Base-by-base conservation (phyloP, 2,113 vertebrate genomes). In the Irena cyanogastra region DNA sequence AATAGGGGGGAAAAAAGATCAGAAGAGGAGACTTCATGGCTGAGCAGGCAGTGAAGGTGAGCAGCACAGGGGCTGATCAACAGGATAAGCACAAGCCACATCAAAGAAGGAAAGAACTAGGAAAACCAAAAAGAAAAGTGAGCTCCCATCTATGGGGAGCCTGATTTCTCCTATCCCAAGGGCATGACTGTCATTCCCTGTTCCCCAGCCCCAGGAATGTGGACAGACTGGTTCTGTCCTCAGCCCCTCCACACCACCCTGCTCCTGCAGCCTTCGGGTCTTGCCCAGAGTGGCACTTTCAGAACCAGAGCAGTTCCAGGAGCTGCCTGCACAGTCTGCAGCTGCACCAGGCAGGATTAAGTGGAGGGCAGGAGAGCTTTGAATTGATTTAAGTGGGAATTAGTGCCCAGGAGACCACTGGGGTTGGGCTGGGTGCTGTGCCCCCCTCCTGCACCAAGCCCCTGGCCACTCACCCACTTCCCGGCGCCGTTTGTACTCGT, bases 401-500 rank as follows among this genome's bases (percentile, higher is more conserved):
- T 27, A 65, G 16, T 35, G 23, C 66, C 22, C 60, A 42, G 50
- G n/a, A 61, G 27, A 52, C 0, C 4, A 14, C 28, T 6, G 8
- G 41, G 14, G 19, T 1, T 6, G 31, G 26, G 77, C 28, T 78
- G 60, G 64, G 64, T 1, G 2, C 77, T 3, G 6, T 52, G 37
- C 4, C 33, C 72, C 7, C 10, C 33, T 10, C 44, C 14, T 8
- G 15, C 9, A 2, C 42, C 2, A 0, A 77, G 37, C 4, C 5
- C 31, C 90, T 17, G 45, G 17, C 16, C 35, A 3, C 99, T 99
- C 96, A 99, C 99, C 99, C 26, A 99, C 98, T 99, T 99, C 99
- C 91, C 98, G 97, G 97, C 98, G 98, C 93, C 99, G 98, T 68
- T 99, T 99, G 97, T 99, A 98, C 96, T 99, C 99, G 6, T 99